These are phyloP conservation scores for Nerophis ophidion DNA, from an alignment of 2,113 vertebrate genomes.

Conservation along the genomic window DNA sequence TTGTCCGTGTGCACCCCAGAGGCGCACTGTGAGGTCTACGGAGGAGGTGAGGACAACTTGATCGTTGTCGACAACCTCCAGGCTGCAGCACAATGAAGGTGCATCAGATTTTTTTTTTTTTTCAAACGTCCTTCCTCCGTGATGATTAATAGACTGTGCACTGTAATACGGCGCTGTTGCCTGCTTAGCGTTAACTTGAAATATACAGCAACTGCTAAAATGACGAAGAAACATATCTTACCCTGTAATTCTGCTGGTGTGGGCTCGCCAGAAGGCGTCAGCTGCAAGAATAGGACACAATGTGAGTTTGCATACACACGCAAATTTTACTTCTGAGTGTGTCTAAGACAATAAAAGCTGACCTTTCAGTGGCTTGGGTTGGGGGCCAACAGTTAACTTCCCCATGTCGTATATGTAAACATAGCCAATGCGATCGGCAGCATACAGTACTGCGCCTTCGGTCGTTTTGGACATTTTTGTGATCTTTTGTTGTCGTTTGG, in stretches of 20 bases:
- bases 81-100: constrained; percentile 49
- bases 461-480: constrained; percentile 52
- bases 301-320: background rate
- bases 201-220: background rate
- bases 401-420: constrained; percentile 49
- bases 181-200: background rate
- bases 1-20: constrained; percentile 65
- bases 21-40: constrained; percentile 54
- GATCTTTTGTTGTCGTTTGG: constrained; percentile 57
- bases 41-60: constrained; percentile 70
- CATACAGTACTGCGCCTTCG: constrained; percentile 35
- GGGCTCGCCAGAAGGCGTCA: constrained; percentile 58
- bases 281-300: constrained; percentile 31
- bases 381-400: constrained; percentile 42
- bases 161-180: too few species aligned
- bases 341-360: background rate
- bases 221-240: constrained; percentile 15
- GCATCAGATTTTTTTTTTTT: too few species aligned
- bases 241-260: constrained; percentile 66
- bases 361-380: constrained; percentile 47
- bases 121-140: too few species aligned
- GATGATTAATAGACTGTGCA: too few species aligned
- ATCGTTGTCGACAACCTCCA: constrained; percentile 69
- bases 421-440: constrained; percentile 57
- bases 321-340: background rate